Base-by-base conservation (phyloP, 2,888 invertebrate genomes). In the Anaspis maculata region DNA sequence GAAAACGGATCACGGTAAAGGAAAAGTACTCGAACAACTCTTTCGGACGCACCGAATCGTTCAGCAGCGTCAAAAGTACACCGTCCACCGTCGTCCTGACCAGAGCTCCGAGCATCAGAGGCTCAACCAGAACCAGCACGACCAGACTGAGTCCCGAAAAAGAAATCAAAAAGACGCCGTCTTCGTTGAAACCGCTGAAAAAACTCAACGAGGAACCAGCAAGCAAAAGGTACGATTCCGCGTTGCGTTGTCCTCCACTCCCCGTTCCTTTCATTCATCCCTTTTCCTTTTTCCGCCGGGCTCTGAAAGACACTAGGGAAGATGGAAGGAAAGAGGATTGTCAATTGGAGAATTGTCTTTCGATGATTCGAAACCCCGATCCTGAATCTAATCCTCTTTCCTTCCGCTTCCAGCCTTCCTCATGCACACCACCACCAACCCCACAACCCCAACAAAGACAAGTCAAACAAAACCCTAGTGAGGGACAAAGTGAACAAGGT, bases 1-100 rank as follows among this genome's bases (percentile, higher is more conserved):
- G 71, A 2, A 71, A 71, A 52, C 67, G 81, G 22, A 72, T 77
- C 1, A 69, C 76, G 32, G 77, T 76, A 19, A 74, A 81, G 29
- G 83, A 83, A 44, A 82, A 81, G 56, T 79, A 79, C 41, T 39
- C 44, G 5, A 19, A 11, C n/a, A 35, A 19, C 21, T 72, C 15
- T 12, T 7, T 73, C 10, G 66, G 67, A 11, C 70, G 70, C 1
- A 69, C 70, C 35, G 71, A 71, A 27, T 71, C 71, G 3, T 62
- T 68, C 2, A 67, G 43, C 19, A 51, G 41, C 29, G 35, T 47
- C 5, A 43, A 48, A 35, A 54, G 50, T 21, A 38, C 42, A 6
- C 48, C 44, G 41, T 26, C 46, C 52, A 3, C n/a, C n/a, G n/a
- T n/a, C n/a, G n/a, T n/a, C n/a, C n/a, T n/a, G n/a, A n/a, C n/a